phyloP scores from a whole-genome alignment of 2,797 vertebrate species.

The Characodon lateralis region DNA sequence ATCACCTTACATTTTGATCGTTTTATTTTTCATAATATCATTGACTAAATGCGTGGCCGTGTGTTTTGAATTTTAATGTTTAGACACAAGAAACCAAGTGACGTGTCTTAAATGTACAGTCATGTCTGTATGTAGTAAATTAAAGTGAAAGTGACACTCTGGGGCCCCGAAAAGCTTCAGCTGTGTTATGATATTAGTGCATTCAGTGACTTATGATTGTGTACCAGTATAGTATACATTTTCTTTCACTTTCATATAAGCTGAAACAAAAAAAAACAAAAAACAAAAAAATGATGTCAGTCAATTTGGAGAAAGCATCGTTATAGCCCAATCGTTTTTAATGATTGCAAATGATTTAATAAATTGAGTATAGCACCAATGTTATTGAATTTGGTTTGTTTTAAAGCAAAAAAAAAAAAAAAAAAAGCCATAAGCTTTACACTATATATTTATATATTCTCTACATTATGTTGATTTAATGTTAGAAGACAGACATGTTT shows the following conservation, averaged over 20 bases:
- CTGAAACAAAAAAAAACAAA: not conserved
- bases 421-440: too few relatives aligned
- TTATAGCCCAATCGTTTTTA: not conserved
- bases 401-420: not conserved
- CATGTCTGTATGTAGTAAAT: not conserved
- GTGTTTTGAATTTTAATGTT: too few relatives aligned
- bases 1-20: too few relatives aligned
- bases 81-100: not conserved
- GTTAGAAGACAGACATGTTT: constrained; percentile 22
- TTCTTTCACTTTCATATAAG: constrained; percentile 52
- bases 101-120: not conserved
- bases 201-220: not conserved
- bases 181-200: constrained; percentile 13
- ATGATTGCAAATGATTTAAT: too few relatives aligned
- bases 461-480: not conserved
- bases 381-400: not conserved
- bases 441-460: not conserved
- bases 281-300: not conserved
- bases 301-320: not conserved
- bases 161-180: not conserved
- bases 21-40: too few relatives aligned
- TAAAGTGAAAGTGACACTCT: constrained; percentile 10
- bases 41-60: too few relatives aligned
- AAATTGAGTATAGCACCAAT: not conserved
- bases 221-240: not conserved